Evolutionary conservation across 1,140 invertebrate species (phyloP), one percentile per base, ranked within the genome.

Genomic region (Drosophila mayri): DNA sequence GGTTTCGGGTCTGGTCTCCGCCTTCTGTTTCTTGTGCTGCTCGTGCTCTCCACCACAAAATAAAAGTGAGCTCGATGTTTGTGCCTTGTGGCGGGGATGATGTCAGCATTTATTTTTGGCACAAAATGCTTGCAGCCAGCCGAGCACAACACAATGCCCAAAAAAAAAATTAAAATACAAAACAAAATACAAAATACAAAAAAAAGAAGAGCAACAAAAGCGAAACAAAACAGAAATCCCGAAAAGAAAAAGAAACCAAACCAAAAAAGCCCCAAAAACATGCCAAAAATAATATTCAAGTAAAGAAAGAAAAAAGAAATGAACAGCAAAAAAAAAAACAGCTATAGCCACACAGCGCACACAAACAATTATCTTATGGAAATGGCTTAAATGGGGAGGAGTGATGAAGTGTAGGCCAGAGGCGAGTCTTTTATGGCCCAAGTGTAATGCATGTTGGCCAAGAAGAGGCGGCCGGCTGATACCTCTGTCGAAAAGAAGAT

Each of bases 51-150:
- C 30, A 14, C 18, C 38, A 58, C 61, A 79, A 79, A 83, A 77
- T 67, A 68, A 66, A 67, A 73, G 82, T 70, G 76, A 86, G 83
- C 76, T 88, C 74, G 65, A 58, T 58, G 55, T 52, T 54, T 67
- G 32, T 47, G 59, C 18, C 25, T 41, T 65, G 62, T 60, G 77
- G 60, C 67, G 79, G 11, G 71, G 78, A 85, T 88, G 85, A 88
- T 88, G 85, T 88, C 85, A 88, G 85, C 85, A 47, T 85, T 81
- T 88, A 88, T 88, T 88, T 88, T 90, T 90, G 85, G 86, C 81
- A 60, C 71, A 82, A 71, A 60, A 76, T 65, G 74, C 75, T 76
- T 70, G 74, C 75, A 77, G 73, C 55, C 75, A 77, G 37, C 11
- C 67, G 54, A 73, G 44, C 80, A 61, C 66, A 58, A 62, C 78